Conservation (phyloP, 2,888 invertebrate genomes). For the Hydrotaea diabolus region DNA sequence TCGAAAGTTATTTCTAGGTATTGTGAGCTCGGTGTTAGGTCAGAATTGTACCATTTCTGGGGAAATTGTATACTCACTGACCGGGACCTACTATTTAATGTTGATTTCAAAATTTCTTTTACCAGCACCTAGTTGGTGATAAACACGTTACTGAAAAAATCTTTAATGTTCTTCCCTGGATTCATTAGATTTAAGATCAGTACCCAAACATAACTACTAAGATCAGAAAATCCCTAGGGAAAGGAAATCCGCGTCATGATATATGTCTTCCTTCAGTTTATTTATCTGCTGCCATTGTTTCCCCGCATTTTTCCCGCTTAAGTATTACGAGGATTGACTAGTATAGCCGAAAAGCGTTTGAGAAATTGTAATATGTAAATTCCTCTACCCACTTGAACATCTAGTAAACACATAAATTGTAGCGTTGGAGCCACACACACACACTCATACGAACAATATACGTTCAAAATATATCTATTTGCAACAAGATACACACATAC, state of each 20-base stretch:
- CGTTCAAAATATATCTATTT: not conserved
- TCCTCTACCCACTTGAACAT: not conserved
- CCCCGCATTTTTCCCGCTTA: not conserved
- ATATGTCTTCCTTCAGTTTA: not conserved
- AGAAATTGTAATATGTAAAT: not conserved
- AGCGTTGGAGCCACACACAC: not conserved
- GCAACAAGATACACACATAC: not conserved
- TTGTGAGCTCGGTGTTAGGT: too few relatives aligned
- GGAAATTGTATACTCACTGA: too few relatives aligned
- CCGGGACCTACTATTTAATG: too few relatives aligned
- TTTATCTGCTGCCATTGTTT: not conserved
- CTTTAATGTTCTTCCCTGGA: too few relatives aligned
- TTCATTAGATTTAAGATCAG: too few relatives aligned
- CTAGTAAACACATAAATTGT: constrained; percentile 9
- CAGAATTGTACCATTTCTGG: too few relatives aligned
- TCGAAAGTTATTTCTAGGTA: too few relatives aligned
- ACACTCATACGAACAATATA: not conserved
- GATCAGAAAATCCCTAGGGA: too few relatives aligned
- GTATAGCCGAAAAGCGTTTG: not conserved
- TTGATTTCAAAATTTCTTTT: too few relatives aligned
- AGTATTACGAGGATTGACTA: not conserved
- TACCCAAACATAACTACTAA: too few relatives aligned
- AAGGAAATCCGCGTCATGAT: not conserved
- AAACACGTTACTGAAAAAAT: too few relatives aligned
- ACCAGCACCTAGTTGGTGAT: too few relatives aligned